Base-by-base conservation (phyloP, 2,888 invertebrate species). In the Hypsopygia costalis region DNA sequence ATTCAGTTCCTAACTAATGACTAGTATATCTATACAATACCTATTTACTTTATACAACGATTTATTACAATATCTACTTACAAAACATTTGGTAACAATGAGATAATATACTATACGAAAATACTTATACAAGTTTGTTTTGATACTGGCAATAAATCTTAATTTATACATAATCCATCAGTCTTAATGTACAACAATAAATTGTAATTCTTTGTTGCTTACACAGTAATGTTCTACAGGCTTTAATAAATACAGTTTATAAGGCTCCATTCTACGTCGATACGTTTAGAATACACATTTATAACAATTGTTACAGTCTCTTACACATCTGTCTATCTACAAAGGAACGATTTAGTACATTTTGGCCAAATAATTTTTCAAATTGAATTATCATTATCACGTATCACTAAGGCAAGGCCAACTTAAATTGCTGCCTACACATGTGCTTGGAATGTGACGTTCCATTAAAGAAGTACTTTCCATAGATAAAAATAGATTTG, bases 61-160 rank as follows among this genome's bases (percentile, higher is more conserved):
- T 69, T 16, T 61, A 54, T 66, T 52, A 58, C 62, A 71, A 70
- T 69, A 59, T 62, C 59, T 81, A 77, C 81, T 68, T 82, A 88
- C 81, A 82, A 81, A 75, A 83, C 82, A 87, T 88, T 88, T 88
- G 88, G 88, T 88, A 88, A 88, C 88, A 86, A 72, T 83, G 87
- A 83, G 83, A 87, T 78, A 77, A 70, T 79, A 82, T 74, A 76
- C 72, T 78, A 80, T 86, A 83, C 69, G 78, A 86, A 85, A 83
- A 86, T 85, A 85, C 73, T 76, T 68, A 70, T 69, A 67, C 66
- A 70, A 64, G 53, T 59, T 54, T 56, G 54, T 66, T 63, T 66
- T 71, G 72, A 80, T 85, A 83, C 83, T 83, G 82, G 81, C 82
- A 68, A 74, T 69, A 61, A 63, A 66, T 63, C 54, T 63, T 61